Evolutionary conservation across 2,888 invertebrate species (phyloP), one percentile per base, ranked within the genome.

Genomic region (Hesperia comma): DNA sequence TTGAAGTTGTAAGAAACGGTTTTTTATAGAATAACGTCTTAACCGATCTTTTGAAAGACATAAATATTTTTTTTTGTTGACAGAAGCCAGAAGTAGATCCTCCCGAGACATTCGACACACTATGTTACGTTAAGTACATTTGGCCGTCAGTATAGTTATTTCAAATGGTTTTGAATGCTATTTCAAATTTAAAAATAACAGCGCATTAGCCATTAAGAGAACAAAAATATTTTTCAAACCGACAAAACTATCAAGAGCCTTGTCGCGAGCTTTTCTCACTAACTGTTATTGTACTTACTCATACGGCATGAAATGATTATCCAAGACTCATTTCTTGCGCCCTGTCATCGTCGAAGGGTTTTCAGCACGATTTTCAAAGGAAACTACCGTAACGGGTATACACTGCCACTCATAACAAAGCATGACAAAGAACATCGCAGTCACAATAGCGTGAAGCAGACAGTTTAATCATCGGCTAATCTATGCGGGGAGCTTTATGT

Each of bases 381-480:
- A 43, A 49, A 63, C 67, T 66, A 64, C 60, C 62, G 68, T 63
- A 68, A 69, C 54, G 43, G 19, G 15, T 41, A 10, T 49, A 41
- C 19, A 10, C 15, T 33, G 21, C 17, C 15, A 32, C 49, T 66
- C 68, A 69, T 68, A 71, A 63, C 67, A 70, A 67, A 62, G 57
- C 68, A 71, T 70, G 69, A 71, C 71, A 74, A 74, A 71, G 58
- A 70, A 69, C 67, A 61, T 63, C 68, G 67, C 51, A 49, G 41
- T 70, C 74, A 74, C 70, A 71, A 71, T 71, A 74, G 77, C 77
- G 78, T 81, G 81, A 80, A 78, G 75, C 76, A 79, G 69, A 71
- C 66, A 54, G 43, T 60, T 66, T 66, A 54, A 66, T 60, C 58
- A 40, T 43, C 53, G 53, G 66, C 43, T 66, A 54, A 66, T 66